Evolutionary conservation across 2,113 vertebrate genomes (phyloP).

Genomic region (Orcinus orca): DNA sequence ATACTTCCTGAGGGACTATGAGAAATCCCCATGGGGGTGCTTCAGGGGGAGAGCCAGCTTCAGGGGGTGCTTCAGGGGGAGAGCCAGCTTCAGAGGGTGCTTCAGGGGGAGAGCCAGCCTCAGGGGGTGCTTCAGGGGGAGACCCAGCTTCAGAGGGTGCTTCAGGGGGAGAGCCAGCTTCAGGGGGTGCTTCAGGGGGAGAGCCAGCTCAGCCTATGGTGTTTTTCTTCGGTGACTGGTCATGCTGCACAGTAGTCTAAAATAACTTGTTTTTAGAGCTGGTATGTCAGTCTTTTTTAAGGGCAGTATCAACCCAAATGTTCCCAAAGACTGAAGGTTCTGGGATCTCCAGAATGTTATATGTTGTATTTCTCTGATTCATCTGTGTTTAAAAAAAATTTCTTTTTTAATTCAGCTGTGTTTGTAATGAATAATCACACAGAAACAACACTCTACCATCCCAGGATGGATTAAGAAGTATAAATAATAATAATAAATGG

Average conservation of each 20-base stretch:
- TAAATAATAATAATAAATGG: neutral
- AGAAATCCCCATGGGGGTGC: neutral
- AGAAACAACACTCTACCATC: neutral
- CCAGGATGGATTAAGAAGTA: neutral
- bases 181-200: neutral
- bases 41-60: neutral
- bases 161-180: too few relatives aligned
- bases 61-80: neutral
- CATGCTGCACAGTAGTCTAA: neutral
- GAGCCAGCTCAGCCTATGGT: neutral
- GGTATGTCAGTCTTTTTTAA: neutral
- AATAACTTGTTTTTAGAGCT: neutral
- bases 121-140: neutral
- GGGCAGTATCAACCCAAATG: neutral
- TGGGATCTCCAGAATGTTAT: neutral
- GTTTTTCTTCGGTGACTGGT: neutral
- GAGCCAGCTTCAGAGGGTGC: neutral
- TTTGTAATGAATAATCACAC: neutral
- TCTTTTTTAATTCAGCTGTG: neutral
- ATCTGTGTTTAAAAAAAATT: neutral
- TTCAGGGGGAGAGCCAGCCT: too few relatives aligned
- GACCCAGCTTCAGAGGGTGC: neutral
- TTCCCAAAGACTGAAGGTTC: neutral
- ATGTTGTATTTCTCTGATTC: neutral
- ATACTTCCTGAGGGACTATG: neutral